Evolutionary conservation across 2,113 vertebrate species (phyloP).

Genomic region (Percina caprodes): DNA sequence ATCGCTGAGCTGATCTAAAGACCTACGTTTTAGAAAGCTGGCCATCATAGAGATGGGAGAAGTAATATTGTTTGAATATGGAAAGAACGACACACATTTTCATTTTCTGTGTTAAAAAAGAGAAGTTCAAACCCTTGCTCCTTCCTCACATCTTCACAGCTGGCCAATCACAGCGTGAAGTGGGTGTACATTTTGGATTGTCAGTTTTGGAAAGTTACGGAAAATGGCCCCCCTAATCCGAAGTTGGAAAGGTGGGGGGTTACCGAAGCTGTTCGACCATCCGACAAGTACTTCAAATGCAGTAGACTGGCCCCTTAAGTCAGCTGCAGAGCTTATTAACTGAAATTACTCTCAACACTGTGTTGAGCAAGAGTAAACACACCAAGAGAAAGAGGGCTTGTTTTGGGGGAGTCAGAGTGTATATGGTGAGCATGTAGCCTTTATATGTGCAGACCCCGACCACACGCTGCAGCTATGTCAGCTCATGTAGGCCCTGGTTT

Average conservation of each 20-base stretch:
- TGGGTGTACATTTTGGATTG: not conserved
- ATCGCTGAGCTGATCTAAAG: too few species aligned
- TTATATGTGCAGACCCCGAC: not conserved
- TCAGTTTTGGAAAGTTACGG: not conserved
- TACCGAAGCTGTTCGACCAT: not conserved
- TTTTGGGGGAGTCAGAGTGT: not conserved
- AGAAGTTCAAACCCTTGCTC: not conserved
- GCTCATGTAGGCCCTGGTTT: not conserved
- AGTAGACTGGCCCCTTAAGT: not conserved
- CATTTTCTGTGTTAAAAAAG: not conserved
- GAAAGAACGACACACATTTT: not conserved
- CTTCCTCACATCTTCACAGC: not conserved
- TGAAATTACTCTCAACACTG: constrained; percentile 22
- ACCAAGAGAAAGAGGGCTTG: constrained; percentile 6
- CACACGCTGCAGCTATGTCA: constrained; percentile 1
- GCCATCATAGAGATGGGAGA: not conserved
- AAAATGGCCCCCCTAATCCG: not conserved
- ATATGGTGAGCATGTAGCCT: not conserved
- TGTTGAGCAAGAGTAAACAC: constrained; percentile 11
- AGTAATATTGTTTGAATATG: not conserved
- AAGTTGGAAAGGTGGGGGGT: not conserved
- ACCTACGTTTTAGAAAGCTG: not conserved
- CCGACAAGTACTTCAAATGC: not conserved
- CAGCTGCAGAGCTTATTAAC: constrained; percentile 3
- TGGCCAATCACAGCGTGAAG: not conserved